Evolutionary conservation across 92 coral and sea anemone genomes (phyloP), one percentile per base, ranked within the genome.

Genomic region (Nematostella vectensis): DNA sequence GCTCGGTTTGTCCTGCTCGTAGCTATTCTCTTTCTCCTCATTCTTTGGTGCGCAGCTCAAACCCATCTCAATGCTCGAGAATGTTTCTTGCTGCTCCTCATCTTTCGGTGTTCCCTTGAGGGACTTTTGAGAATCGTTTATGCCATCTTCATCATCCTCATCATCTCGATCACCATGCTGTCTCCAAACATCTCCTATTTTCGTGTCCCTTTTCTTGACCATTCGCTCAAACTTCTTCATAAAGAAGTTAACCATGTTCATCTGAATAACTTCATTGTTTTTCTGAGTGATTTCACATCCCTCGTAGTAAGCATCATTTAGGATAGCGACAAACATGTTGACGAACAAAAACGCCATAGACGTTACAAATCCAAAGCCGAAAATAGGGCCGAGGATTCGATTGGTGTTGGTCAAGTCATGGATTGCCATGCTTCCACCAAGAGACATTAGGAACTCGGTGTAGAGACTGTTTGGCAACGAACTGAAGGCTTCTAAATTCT

Each of bases 341-440:
- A 76, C 28, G 30, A 76, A 48, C 18, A 76, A 13, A 42, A 76
- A 29, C 9, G 78, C 68, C 29, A 76, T 65, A 18, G 50, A 48
- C 23, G 55, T n/a, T 27, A 76, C 54, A 43, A 69, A 76, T 27
- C 55, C 65, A 15, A 17, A 47, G 33, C 48, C 62, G 57, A 54
- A 76, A 36, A 76, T 22, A 25, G 67, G 74, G 23, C 78, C 77
- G 10, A 76, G 55, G 25, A 69, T 29, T 19, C 65, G 65, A 25
- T 76, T 36, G 4, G 67, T 44, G 15, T 58, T 54, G 0, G 42
- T 10, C 65, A 76, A 31, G 31, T 61, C 50, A 3, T 69, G 23
- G 15, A 52, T 47, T 19, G 63, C 63, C 61, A 69, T 59, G 6
- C 67, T 68, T 37, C 68, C 74, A 0, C 82, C 82, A 0, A 76